Conservation (phyloP, 2,113 vertebrate species). For the Sorex araneus region DNA sequence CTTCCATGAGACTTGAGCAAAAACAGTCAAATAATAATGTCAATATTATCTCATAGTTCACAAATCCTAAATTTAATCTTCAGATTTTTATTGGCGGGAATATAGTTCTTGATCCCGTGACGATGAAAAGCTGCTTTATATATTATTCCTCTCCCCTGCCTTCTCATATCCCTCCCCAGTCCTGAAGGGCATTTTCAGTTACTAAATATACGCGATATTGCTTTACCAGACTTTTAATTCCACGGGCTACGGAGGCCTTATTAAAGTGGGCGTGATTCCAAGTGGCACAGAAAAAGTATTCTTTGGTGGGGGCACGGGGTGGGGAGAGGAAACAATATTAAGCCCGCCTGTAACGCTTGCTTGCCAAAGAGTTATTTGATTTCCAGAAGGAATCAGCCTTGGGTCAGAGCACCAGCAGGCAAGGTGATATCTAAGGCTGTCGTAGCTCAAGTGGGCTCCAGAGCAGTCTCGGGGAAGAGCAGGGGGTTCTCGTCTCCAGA, state of each 20-base stretch:
- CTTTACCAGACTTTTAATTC: conserved; percentile 65
- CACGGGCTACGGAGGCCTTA: conserved; percentile 32
- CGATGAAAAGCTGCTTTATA: conserved; percentile 38
- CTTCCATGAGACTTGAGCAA: conserved; percentile 7
- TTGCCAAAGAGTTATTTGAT: conserved; percentile 44
- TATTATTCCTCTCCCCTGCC: conserved; percentile 49
- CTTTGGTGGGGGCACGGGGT: background rate
- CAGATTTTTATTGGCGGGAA: conserved; percentile 3
- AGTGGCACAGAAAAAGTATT: background rate
- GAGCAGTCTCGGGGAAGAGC: background rate
- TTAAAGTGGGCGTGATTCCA: conserved; percentile 57
- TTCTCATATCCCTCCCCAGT: background rate
- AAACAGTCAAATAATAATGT: conserved; percentile 8
- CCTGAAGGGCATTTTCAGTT: conserved; percentile 42
- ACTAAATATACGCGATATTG: conserved; percentile 48
- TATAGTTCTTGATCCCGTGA: background rate
- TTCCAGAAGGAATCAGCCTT: conserved; percentile 57
- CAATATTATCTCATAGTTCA: conserved; percentile 15
- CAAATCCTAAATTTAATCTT: conserved; percentile 28
- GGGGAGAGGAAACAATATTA: background rate
- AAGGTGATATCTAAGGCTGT: background rate
- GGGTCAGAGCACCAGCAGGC: background rate
- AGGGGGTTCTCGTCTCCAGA: background rate
- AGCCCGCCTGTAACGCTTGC: conserved; percentile 43
- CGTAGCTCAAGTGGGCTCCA: background rate